A percentile compares a stretch with the other conserved stretches of the same genome.
These are phyloP conservation scores for Zonotrichia albicollis DNA, from an alignment of 2,797 vertebrate genomes.

Conservation along the genomic window DNA sequence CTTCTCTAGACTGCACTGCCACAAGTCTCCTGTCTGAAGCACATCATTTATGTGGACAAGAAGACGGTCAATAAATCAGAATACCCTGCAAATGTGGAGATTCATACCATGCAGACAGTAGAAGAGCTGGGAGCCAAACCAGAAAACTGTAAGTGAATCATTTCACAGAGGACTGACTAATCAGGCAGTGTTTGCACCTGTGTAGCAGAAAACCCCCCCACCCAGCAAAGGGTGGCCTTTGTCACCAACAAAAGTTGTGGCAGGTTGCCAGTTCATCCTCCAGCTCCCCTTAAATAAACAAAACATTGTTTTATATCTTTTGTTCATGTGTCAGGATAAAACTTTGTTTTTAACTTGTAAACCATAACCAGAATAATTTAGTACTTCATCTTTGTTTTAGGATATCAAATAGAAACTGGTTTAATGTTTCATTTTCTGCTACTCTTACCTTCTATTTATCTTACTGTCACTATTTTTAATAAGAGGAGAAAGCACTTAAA, in stretches of 20 bases:
- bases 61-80: constrained; percentile 83
- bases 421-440: neutral
- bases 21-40: constrained; percentile 85
- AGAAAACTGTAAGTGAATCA: constrained; percentile 85
- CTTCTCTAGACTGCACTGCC: constrained; percentile 81
- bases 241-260: neutral
- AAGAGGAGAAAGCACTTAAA: neutral
- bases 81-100: constrained; percentile 85
- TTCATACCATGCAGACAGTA: constrained; percentile 89
- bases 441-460: neutral
- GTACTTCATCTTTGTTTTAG: neutral
- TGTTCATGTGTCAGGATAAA: neutral
- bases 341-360: neutral
- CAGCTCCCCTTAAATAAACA: neutral
- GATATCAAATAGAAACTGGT: neutral
- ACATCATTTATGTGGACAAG: constrained; percentile 93
- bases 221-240: neutral
- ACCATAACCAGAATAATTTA: neutral
- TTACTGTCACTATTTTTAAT: neutral
- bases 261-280: neutral
- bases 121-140: constrained; percentile 88
- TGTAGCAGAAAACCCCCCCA: accelerated
- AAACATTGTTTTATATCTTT: neutral
- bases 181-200: neutral
- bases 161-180: neutral